Evolutionary conservation across 2,797 vertebrate genomes (phyloP).

Genomic region (Carcharodon carcharias): DNA sequence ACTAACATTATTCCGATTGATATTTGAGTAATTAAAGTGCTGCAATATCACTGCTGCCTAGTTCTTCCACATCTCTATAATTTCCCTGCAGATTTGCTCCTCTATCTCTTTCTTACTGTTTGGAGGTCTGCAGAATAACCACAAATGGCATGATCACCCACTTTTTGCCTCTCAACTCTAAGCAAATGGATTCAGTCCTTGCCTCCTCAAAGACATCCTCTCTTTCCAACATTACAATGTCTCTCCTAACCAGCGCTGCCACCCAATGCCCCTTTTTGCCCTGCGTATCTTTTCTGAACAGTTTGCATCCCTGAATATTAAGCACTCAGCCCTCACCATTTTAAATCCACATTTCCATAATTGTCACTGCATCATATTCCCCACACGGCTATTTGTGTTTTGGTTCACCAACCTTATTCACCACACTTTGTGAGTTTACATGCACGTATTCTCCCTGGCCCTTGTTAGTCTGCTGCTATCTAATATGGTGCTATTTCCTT

Average conservation of each 20-base stretch:
- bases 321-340: background rate
- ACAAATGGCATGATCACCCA: background rate
- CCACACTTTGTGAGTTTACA: background rate
- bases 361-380: background rate
- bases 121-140: background rate
- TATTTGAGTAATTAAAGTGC: background rate
- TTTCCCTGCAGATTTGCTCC: background rate
- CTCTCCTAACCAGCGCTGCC: background rate
- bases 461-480: too few relatives aligned
- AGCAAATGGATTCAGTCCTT: background rate
- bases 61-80: too few relatives aligned
- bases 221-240: background rate
- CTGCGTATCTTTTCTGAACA: background rate
- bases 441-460: background rate
- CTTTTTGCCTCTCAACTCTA: background rate
- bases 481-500: background rate
- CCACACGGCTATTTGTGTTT: background rate
- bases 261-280: too few relatives aligned
- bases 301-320: background rate
- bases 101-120: background rate
- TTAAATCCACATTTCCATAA: background rate
- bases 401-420: background rate
- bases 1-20: too few relatives aligned
- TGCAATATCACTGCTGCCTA: background rate
- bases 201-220: background rate